These are phyloP conservation scores for Trachelus stipa DNA, from an alignment of 2,888 invertebrate genomes.

Conservation along the genomic window DNA sequence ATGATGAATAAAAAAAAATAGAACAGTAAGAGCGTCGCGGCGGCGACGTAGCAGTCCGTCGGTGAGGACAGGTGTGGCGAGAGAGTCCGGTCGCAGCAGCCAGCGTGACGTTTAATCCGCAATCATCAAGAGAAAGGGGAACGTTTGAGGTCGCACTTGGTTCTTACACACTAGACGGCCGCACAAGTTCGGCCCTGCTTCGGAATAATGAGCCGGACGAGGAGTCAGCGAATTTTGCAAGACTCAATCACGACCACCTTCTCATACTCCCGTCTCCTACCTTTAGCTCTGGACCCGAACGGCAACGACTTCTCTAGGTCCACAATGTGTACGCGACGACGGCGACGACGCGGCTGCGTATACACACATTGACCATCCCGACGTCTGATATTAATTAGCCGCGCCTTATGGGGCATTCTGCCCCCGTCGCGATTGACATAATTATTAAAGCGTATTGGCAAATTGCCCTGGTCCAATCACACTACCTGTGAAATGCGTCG, in stretches of 20 bases:
- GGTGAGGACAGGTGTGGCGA: conserved; percentile 9
- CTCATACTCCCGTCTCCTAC: too few species aligned
- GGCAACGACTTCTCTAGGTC: too few species aligned
- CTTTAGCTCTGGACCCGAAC: too few species aligned
- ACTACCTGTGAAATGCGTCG: background rate
- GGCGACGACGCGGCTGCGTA: background rate
- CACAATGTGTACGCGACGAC: too few species aligned
- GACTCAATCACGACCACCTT: conserved; percentile 36
- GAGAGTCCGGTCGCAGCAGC: conserved; percentile 5
- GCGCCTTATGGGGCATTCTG: conserved; percentile 31
- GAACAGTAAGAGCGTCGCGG: background rate
- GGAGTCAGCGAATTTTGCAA: conserved; percentile 50
- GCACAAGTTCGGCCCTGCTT: conserved; percentile 34
- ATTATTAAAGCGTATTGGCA: conserved; percentile 35
- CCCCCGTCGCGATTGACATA: conserved; percentile 41
- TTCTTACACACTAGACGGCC: too few species aligned
- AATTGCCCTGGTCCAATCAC: conserved; percentile 18
- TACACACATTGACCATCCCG: conserved; percentile 11
- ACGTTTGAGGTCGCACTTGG: conserved; percentile 12
- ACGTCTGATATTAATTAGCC: conserved; percentile 47
- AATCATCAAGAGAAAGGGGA: conserved; percentile 22
- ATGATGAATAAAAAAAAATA: background rate
- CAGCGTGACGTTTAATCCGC: conserved; percentile 29
- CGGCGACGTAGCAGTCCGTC: too few species aligned
- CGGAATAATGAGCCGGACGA: conserved; percentile 34